phyloP scores from a whole-genome alignment of 2,113 vertebrate genomes.

The zebrafish (Danio rerio) region GRCz12tu NC_133192.1:40106501-40107000 shows the following conservation, averaged over 20 bases:
- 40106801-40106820: not conserved
- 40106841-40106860: not conserved
- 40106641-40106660: not conserved
- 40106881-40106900: not conserved
- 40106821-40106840: not conserved
- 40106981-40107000: not conserved
- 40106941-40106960: not conserved
- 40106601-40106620: not conserved
- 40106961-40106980: not conserved
- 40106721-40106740: not conserved
- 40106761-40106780: not conserved
- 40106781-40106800: not conserved
- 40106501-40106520: not conserved
- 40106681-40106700: not conserved
- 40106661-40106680: not conserved
- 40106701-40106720: not conserved
- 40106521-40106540: not conserved
- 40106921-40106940: not conserved
- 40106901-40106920: not conserved
- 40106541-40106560: not conserved
- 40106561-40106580: no score
- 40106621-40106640: not conserved
- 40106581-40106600: not conserved
- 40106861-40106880: not conserved
- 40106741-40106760: not conserved